Conservation (phyloP, 2,113 vertebrate species). For the Scortum barcoo region DNA sequence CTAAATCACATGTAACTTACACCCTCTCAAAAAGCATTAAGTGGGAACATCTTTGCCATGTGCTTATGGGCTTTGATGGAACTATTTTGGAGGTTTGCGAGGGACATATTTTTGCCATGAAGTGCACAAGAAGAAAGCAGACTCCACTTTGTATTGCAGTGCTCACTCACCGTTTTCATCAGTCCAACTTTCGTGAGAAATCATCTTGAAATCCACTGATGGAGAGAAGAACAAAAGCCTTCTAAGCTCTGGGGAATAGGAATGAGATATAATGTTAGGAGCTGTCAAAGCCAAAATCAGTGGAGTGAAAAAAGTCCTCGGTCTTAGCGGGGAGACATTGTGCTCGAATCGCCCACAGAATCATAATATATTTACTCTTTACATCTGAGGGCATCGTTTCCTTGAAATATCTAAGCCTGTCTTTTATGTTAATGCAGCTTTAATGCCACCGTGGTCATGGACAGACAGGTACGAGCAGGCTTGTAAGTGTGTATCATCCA, state of each 20-base stretch:
- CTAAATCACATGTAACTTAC: background rate
- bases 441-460: background rate
- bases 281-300: conserved; percentile 55
- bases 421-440: background rate
- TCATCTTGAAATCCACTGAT: conserved; percentile 53
- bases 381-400: conserved; percentile 5
- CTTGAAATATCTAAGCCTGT: background rate
- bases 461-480: background rate
- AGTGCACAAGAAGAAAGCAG: conserved; percentile 4
- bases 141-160: conserved; percentile 6
- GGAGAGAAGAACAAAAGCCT: conserved; percentile 63
- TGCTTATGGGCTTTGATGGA: background rate
- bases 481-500: background rate
- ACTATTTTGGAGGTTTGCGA: background rate
- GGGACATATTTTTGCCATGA: background rate
- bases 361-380: conserved; percentile 51
- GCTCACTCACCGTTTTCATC: conserved; percentile 20
- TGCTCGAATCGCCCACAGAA: conserved; percentile 20
- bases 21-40: background rate
- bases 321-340: conserved; percentile 30
- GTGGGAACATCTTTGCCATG: too few species aligned
- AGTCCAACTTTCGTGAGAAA: conserved; percentile 41
- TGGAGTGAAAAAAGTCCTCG: conserved; percentile 55
- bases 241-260: conserved; percentile 38
- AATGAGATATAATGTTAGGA: conserved; percentile 55